A percentile compares a stretch with the other conserved stretches of the same genome.
Conservation (phyloP, 2,888 invertebrate genomes). For the Thumatha senex region DNA sequence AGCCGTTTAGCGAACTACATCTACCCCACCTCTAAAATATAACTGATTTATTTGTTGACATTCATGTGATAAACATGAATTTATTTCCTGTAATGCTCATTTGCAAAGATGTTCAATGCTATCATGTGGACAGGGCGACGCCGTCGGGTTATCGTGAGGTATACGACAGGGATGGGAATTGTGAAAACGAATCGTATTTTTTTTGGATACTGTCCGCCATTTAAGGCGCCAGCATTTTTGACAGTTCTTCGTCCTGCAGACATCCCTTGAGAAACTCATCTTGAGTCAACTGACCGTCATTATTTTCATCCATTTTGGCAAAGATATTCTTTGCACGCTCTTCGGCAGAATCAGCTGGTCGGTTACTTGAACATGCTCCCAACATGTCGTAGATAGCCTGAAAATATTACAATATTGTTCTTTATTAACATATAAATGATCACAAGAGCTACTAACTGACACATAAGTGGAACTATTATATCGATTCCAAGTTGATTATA, state of each 20-base stretch:
- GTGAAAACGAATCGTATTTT: constrained; percentile 42
- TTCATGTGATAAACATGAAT: too few relatives aligned
- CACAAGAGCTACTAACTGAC: background rate
- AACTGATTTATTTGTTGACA: too few relatives aligned
- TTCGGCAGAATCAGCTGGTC: constrained; percentile 97
- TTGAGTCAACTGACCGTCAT: constrained; percentile 98
- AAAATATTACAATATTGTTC: constrained; percentile 37
- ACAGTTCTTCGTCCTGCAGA: constrained; percentile 97
- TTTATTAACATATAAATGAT: constrained; percentile 1
- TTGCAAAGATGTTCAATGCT: constrained; percentile 15
- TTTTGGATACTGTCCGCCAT: constrained; percentile 30
- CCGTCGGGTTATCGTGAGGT: constrained; percentile 60
- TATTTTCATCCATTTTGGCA: constrained; percentile 99
- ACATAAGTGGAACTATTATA: too few relatives aligned
- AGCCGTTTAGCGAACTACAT: too few relatives aligned
- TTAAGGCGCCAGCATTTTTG: constrained; percentile 97
- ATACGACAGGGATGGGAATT: constrained; percentile 44
- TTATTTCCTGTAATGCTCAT: too few relatives aligned
- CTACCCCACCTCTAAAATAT: too few relatives aligned
- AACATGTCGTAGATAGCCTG: constrained; percentile 99
- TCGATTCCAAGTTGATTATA: too few relatives aligned
- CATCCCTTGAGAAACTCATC: constrained; percentile 99
- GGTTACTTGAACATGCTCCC: constrained; percentile 97
- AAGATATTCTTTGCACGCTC: constrained; percentile 99
- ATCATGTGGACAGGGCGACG: constrained; percentile 45